These are phyloP conservation scores for Chrysaora quinquecirrha DNA, from an alignment of 30 jellyfish, hydroid and myxozoan species.

Conservation along the genomic window DNA sequence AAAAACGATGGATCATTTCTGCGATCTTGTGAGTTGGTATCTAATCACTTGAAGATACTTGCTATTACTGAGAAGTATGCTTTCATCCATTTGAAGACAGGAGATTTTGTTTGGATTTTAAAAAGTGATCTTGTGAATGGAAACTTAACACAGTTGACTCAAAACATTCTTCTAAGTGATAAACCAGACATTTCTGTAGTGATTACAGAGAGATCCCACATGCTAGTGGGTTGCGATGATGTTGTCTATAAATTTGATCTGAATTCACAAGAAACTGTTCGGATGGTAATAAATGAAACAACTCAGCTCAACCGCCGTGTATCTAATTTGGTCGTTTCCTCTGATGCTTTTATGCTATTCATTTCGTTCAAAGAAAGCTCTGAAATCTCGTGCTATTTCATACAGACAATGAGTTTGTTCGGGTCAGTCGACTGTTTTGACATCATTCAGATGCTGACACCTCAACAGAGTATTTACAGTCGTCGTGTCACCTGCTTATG, in stretches of 20 bases:
- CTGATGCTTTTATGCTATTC: slow-evolving; percentile 40
- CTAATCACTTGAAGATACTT: slow-evolving; percentile 50
- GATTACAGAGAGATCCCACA: slow-evolving; percentile 1
- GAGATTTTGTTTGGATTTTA: slow-evolving; percentile 28
- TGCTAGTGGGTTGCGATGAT: slow-evolving; percentile 53
- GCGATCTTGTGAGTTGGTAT: slow-evolving; percentile 21
- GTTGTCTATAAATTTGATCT: slow-evolving; percentile 32
- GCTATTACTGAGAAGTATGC: slow-evolving; percentile 45
- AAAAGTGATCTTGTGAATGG: slow-evolving; percentile 76
- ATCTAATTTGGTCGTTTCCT: slow-evolving; percentile 42
- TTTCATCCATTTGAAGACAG: slow-evolving; percentile 70
- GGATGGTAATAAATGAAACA: background rate
- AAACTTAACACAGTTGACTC: slow-evolving; percentile 31
- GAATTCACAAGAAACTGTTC: background rate
- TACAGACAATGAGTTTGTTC: slow-evolving; percentile 12
- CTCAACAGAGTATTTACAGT: slow-evolving; percentile 49
- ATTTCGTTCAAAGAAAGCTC: slow-evolving; percentile 66
- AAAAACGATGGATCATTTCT: slow-evolving; percentile 36
- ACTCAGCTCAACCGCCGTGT: slow-evolving; percentile 30
- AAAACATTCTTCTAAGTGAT: slow-evolving; percentile 13
- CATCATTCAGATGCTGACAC: slow-evolving; percentile 38
- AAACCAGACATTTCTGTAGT: slow-evolving; percentile 57
- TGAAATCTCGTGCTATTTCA: background rate
- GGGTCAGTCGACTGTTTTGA: slow-evolving; percentile 57
- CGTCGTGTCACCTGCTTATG: slow-evolving; percentile 79